Evolutionary conservation across 2,888 invertebrate genomes (phyloP).

Genomic region (Hemicrepidius hirtus): DNA sequence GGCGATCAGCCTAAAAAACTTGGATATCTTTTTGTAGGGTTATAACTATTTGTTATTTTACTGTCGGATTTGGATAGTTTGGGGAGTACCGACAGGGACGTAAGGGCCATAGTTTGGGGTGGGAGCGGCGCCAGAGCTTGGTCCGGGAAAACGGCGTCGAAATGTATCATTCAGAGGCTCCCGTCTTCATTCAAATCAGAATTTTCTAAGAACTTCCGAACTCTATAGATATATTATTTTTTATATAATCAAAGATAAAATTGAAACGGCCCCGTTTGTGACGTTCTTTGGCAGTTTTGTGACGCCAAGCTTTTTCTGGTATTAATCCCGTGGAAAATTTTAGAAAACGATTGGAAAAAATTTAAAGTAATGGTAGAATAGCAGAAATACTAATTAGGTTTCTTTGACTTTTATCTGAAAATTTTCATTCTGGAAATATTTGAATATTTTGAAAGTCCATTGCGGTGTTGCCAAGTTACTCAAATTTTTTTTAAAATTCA

Average conservation of each 20-base stretch:
- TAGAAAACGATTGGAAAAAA: too few species aligned
- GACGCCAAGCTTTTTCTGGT: conserved; percentile 4
- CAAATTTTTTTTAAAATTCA: too few species aligned
- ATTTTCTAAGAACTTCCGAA: conserved; percentile 40
- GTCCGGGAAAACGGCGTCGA: conserved; percentile 66
- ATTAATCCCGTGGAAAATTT: too few species aligned
- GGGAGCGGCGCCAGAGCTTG: conserved; percentile 65
- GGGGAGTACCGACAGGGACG: conserved; percentile 56
- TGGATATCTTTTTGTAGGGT: conserved; percentile 64
- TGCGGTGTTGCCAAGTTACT: too few species aligned
- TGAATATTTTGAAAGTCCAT: too few species aligned
- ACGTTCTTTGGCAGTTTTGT: neutral
- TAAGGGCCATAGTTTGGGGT: conserved; percentile 56
- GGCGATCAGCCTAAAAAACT: conserved; percentile 56
- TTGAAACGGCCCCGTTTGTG: neutral
- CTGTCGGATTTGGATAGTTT: conserved; percentile 62
- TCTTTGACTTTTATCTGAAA: too few species aligned
- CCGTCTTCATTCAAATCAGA: conserved; percentile 41
- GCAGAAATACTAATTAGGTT: too few species aligned
- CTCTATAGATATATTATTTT: conserved; percentile 28
- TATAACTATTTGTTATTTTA: conserved; percentile 70
- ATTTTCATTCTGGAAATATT: too few species aligned
- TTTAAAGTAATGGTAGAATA: too few species aligned
- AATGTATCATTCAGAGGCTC: conserved; percentile 57
- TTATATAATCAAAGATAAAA: conserved; percentile 8